phyloP scores from a whole-genome alignment of 1,140 invertebrate genomes.

The Nephotettix cincticeps region DNA sequence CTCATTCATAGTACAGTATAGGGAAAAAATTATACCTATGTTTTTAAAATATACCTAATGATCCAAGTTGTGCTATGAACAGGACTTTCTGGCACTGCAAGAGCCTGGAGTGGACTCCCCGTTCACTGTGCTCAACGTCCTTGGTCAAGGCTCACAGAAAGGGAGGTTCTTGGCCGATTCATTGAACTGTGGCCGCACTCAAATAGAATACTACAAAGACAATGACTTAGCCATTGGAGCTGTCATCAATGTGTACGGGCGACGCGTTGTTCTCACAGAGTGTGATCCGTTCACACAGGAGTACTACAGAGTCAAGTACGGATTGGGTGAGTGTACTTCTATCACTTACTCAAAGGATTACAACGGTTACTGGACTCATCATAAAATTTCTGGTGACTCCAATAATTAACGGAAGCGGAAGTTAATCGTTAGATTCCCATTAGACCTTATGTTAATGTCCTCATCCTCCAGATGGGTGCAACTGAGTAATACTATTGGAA shows the following conservation, averaged over 20 bases:
- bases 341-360: no score
- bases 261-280: constrained; percentile 77
- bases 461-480: no score
- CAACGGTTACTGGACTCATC: no score
- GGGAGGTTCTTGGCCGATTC: constrained; percentile 62
- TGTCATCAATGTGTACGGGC: constrained; percentile 74
- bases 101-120: constrained; percentile 59
- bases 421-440: no score
- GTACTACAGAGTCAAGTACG: constrained; percentile 70
- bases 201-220: constrained; percentile 65
- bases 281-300: constrained; percentile 86
- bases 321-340: constrained; percentile 48
- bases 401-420: no score
- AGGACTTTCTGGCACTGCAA: constrained; percentile 52
- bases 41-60: no score
- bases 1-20: no score
- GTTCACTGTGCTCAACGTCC: constrained; percentile 68
- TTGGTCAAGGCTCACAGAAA: constrained; percentile 57
- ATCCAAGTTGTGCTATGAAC: background rate
- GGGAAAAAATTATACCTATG: no score
- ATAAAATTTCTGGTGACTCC: no score
- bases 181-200: constrained; percentile 52
- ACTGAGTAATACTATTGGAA: no score
- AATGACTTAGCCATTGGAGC: constrained; percentile 78
- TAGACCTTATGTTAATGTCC: no score